These are phyloP conservation scores for Leuciscus idus DNA, from an alignment of 2,113 vertebrate genomes.

Conservation along the genomic window DNA sequence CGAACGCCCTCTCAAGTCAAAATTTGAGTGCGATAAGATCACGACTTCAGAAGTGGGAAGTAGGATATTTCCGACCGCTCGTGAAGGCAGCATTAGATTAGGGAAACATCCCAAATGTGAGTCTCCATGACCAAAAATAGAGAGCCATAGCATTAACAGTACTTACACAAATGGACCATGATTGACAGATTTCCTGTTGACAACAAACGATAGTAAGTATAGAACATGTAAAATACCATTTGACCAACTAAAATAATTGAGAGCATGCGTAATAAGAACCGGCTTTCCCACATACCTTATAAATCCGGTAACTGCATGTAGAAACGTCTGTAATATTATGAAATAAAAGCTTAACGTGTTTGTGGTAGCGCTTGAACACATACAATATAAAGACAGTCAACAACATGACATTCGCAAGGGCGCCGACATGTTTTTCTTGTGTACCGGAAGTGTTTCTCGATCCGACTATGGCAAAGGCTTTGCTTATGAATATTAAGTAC, in stretches of 20 bases:
- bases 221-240: background rate
- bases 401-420: constrained; percentile 71
- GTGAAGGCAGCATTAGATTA: too few relatives aligned
- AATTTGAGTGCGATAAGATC: too few relatives aligned
- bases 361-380: background rate
- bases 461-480: constrained; percentile 34
- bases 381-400: background rate
- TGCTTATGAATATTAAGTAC: constrained; percentile 46
- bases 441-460: constrained; percentile 52
- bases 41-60: too few relatives aligned
- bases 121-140: too few relatives aligned
- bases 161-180: constrained; percentile 81
- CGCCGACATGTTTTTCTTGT: constrained; percentile 70
- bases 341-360: background rate
- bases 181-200: constrained; percentile 18
- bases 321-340: too few relatives aligned
- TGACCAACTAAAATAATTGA: too few relatives aligned
- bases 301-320: constrained; percentile 16
- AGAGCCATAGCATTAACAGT: background rate
- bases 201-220: background rate
- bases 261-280: background rate
- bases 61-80: too few relatives aligned
- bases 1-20: too few relatives aligned
- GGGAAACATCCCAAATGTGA: too few relatives aligned
- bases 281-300: background rate